A percentile compares a stretch with the other conserved stretches of the same genome.
These are phyloP conservation scores for Hydropsyche tenuis DNA, from an alignment of 1,140 invertebrate species.

Conservation along the genomic window DNA sequence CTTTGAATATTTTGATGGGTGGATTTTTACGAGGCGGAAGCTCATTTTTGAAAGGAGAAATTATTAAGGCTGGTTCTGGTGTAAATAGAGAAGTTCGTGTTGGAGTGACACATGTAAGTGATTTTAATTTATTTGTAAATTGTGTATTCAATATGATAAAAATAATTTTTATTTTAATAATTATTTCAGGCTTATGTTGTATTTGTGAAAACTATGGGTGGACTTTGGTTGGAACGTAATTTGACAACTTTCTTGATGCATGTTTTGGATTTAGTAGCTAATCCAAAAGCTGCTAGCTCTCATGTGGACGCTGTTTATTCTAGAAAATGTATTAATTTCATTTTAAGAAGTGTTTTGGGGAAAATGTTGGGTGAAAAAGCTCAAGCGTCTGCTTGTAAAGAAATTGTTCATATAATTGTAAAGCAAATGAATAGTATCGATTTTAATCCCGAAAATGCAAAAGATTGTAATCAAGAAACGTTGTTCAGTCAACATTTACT, in stretches of 20 bases:
- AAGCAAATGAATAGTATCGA: constrained; percentile 96
- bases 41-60: constrained; percentile 95
- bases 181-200: constrained; percentile 86
- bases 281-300: constrained; percentile 91
- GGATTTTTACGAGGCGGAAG: constrained; percentile 94
- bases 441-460: constrained; percentile 88
- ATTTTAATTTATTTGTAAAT: neutral
- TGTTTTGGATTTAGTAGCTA: constrained; percentile 89
- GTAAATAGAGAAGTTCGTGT: constrained; percentile 95
- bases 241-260: constrained; percentile 85
- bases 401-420: constrained; percentile 89
- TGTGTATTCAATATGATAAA: neutral
- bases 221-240: constrained; percentile 93
- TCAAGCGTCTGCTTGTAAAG: constrained; percentile 93
- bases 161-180: constrained; percentile 20
- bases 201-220: constrained; percentile 91
- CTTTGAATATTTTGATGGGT: constrained; percentile 89
- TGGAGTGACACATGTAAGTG: constrained; percentile 88
- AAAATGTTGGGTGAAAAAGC: constrained; percentile 96
- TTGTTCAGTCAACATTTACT: constrained; percentile 93
- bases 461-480: constrained; percentile 87
- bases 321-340: constrained; percentile 95
- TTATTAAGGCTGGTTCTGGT: constrained; percentile 92
- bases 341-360: constrained; percentile 89
- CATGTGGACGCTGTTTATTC: constrained; percentile 98